A percentile compares a stretch with the other conserved stretches of the same genome.
Conservation (phyloP, 2,888 invertebrate genomes). For the Sminthurides aquaticus region DNA sequence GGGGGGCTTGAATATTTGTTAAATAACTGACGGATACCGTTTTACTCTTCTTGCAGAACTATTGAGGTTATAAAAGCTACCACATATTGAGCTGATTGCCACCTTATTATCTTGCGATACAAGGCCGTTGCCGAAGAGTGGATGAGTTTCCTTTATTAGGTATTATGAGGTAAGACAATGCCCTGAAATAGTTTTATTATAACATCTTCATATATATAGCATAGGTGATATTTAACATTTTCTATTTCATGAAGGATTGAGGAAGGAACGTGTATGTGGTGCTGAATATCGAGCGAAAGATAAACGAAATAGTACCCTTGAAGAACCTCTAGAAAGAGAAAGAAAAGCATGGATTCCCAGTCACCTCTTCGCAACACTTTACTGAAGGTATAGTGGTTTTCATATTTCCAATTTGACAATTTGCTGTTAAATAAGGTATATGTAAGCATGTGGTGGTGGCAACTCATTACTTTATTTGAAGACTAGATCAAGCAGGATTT, state of each 20-base stretch:
- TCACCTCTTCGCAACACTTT: slow-evolving; percentile 94
- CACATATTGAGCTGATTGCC: slow-evolving; percentile 52
- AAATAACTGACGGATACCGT: too few species aligned
- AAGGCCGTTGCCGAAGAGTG: slow-evolving; percentile 93
- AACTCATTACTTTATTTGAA: slow-evolving; percentile 45
- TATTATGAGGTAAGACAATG: slow-evolving; percentile 47
- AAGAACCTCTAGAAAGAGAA: slow-evolving; percentile 99
- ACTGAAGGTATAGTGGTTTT: slow-evolving; percentile 73
- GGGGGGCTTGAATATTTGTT: too few species aligned
- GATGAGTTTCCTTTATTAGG: slow-evolving; percentile 98
- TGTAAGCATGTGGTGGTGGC: background rate
- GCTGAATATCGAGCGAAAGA: slow-evolving; percentile 95
- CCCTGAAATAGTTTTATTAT: background rate
- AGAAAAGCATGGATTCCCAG: slow-evolving; percentile 98
- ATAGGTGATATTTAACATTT: slow-evolving; percentile 1
- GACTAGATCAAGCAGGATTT: slow-evolving; percentile 92
- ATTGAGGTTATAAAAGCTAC: slow-evolving; percentile 23
- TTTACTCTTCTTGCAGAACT: too few species aligned
- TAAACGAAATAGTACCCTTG: slow-evolving; percentile 92
- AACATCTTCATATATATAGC: background rate
- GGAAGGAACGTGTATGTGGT: slow-evolving; percentile 98
- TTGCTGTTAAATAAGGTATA: too few species aligned
- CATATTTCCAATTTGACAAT: too few species aligned
- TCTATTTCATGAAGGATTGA: slow-evolving; percentile 63
- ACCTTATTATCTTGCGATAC: slow-evolving; percentile 75